Conservation (phyloP, 1,140 invertebrate species). For the Drosophila neocordata region DNA sequence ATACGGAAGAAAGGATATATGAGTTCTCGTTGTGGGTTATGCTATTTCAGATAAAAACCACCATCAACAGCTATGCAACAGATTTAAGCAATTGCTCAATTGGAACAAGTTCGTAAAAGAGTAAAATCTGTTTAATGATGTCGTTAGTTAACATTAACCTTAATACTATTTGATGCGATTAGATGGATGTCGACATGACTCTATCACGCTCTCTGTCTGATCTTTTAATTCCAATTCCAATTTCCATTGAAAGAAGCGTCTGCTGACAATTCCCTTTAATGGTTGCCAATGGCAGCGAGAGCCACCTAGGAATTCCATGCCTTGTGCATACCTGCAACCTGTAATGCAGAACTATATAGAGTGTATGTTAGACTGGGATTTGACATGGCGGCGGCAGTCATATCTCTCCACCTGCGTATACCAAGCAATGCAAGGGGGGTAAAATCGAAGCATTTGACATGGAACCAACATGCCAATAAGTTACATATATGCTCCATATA, state of each 20-base stretch:
- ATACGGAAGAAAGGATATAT: constrained; percentile 43
- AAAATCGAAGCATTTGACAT: constrained; percentile 75
- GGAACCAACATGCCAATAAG: constrained; percentile 52
- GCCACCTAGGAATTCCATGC: neutral
- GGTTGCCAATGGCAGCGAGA: constrained; percentile 3
- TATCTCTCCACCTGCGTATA: constrained; percentile 8
- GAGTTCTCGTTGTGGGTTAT: neutral
- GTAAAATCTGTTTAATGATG: constrained; percentile 13
- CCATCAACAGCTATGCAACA: constrained; percentile 61
- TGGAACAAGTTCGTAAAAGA: neutral
- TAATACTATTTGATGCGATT: constrained; percentile 16
- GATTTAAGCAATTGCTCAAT: constrained; percentile 44
- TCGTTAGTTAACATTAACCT: constrained; percentile 49
- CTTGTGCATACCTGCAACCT: constrained; percentile 37
- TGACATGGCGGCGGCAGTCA: constrained; percentile 7
- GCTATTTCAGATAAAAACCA: constrained; percentile 20
- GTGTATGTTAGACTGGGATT: constrained; percentile 33
- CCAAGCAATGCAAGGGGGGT: neutral
- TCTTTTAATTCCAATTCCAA: constrained; percentile 41
- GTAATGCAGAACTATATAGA: constrained; percentile 32
- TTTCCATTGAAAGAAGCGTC: constrained; percentile 14
- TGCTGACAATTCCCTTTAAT: constrained; percentile 13
- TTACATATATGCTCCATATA: constrained; percentile 21
- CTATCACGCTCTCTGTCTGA: neutral
- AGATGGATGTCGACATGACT: neutral